These are phyloP conservation scores for Hepsetus odoe DNA, from an alignment of 2,113 vertebrate genomes.

Conservation along the genomic window DNA sequence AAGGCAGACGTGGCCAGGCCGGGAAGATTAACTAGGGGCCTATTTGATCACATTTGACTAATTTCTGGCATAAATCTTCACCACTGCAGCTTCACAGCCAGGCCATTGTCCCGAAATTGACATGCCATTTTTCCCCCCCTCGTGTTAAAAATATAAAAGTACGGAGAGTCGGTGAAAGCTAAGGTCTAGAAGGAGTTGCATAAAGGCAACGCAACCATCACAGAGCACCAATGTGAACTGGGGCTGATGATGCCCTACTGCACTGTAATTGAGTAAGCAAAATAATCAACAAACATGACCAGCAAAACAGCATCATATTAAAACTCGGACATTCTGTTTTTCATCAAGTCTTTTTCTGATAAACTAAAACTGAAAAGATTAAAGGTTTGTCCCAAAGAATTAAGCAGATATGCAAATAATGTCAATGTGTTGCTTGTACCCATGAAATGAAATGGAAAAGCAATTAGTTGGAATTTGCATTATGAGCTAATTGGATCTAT, in stretches of 20 bases:
- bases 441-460: constrained; percentile 86
- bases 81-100: constrained; percentile 68
- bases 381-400: constrained; percentile 84
- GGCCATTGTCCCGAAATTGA: constrained; percentile 72
- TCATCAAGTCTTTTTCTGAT: constrained; percentile 77
- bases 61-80: constrained; percentile 86
- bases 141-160: constrained; percentile 13
- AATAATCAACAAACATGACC: neutral
- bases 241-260: neutral
- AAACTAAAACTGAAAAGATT: constrained; percentile 74
- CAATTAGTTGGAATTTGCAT: constrained; percentile 73
- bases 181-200: neutral
- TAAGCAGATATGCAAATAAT: constrained; percentile 84
- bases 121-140: constrained; percentile 46
- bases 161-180: neutral
- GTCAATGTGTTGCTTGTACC: constrained; percentile 83
- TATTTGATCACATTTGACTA: constrained; percentile 86
- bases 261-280: neutral
- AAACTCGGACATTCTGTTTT: constrained; percentile 18
- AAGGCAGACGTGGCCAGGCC: constrained; percentile 78
- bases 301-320: neutral
- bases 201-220: neutral
- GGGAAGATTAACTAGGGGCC: constrained; percentile 81
- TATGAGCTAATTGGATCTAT: constrained; percentile 65
- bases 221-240: no score